Conservation (phyloP, 2,888 invertebrate species). For the Scaptomyza cyrtandrae region DNA sequence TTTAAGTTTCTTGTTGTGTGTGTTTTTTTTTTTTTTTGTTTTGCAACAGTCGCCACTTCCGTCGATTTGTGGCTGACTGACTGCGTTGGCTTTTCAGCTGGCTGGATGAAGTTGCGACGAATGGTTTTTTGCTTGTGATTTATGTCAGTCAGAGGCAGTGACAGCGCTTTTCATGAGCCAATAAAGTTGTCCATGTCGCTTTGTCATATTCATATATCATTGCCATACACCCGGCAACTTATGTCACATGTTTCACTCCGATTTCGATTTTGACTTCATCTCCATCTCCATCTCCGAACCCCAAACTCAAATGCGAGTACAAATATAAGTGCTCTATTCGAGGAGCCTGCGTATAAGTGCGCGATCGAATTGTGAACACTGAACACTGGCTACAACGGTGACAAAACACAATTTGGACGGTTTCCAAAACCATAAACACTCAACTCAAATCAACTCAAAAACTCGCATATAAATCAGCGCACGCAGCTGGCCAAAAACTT, state of each 20-base stretch:
- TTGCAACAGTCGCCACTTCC: slow-evolving; percentile 34
- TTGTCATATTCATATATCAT: slow-evolving; percentile 80
- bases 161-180: slow-evolving; percentile 81
- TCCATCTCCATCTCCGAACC: background rate
- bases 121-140: slow-evolving; percentile 64
- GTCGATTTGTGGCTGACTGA: slow-evolving; percentile 24
- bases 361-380: slow-evolving; percentile 66
- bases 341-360: slow-evolving; percentile 67
- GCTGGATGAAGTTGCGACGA: slow-evolving; percentile 36
- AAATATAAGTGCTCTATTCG: slow-evolving; percentile 55
- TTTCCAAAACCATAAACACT: slow-evolving; percentile 1
- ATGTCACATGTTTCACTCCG: slow-evolving; percentile 66
- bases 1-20: slow-evolving; percentile 27
- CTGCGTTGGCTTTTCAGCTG: slow-evolving; percentile 17
- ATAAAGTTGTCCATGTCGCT: slow-evolving; percentile 79
- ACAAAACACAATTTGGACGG: slow-evolving; percentile 72
- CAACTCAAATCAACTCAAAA: slow-evolving; percentile 35
- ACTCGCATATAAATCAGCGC: slow-evolving; percentile 75
- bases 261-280: slow-evolving; percentile 1
- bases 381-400: slow-evolving; percentile 56
- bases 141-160: slow-evolving; percentile 78
- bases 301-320: slow-evolving; percentile 36
- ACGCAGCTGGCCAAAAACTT: slow-evolving; percentile 55
- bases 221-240: slow-evolving; percentile 73
- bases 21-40: slow-evolving; percentile 13